Evolutionary conservation across 2,113 vertebrate species (phyloP), one percentile per base, ranked within the genome.

Genomic region (Calonectris borealis): DNA sequence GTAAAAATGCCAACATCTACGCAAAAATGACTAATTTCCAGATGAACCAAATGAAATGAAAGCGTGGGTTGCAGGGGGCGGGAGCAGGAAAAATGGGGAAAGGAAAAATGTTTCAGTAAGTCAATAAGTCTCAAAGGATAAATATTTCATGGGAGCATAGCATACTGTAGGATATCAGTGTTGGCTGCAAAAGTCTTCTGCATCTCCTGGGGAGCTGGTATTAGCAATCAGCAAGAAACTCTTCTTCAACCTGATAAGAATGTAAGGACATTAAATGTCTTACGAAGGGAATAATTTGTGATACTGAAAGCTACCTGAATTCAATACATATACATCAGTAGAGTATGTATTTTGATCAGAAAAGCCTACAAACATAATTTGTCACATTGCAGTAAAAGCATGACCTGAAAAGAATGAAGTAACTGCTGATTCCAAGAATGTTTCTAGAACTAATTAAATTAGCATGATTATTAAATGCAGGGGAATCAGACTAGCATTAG

Each of bases 341-440:
- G 94, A 96, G 49, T 96, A 98, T 24, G 90, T 76, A 90, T 95
- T 95, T 70, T 93, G 87, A 48, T 48, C 83, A 75, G 96, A 97
- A 86, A 89, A 97, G 29, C 96, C 98, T 52, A 97, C 97, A 88
- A 97, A 98, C 95, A 97, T 93, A 98, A 98, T 97, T 92, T 98
- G 92, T 84, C 93, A 97, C 24, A 97, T 94, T 69, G 93, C 34
- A 90, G 96, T 97, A 92, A 97, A 98, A 46, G 69, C 88, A 62
- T 96, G 60, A 96, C 81, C 98, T 98, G 52, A 77, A 97, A 94
- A 86, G n/a, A 90, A 93, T 51, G 21, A 81, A 93, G 70, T 65
- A 66, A n/a, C 29, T 88, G n/a, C 44, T 77, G 42, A 88, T 70
- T 75, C 27, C 24, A 85, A 51, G 3, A 65, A 69, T 66, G 34